Evolutionary conservation across 2,797 vertebrate species (phyloP), one percentile per base, ranked within the genome.

Genomic region (Acanthurus tractus): DNA sequence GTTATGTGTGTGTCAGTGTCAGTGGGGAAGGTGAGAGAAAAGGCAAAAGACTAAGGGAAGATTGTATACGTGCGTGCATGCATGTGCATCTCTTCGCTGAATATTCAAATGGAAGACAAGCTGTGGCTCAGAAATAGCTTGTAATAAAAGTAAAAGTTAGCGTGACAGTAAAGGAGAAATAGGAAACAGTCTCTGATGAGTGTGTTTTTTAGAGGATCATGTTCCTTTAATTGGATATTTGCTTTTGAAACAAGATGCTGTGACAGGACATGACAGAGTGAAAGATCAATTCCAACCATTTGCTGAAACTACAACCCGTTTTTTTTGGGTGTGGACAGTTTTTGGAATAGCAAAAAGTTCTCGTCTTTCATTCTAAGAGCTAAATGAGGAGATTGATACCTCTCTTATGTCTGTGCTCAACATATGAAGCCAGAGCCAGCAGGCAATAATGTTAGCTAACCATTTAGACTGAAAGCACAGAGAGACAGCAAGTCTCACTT

Each of bases 1-100:
- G 74, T 77, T 63, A 14, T 66, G 22, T 78, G 44, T 73, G 56
- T 83, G 80, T 79, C 50, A 38, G 36, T 76, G 57, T 70, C 82
- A 38, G 29, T 34, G 63, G 69, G 46, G 56, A 82, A 87, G 67
- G 79, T 81, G 70, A 86, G 49, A 65, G 58, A 80, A 72, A 86
- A 85, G 72, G 56, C 42, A 13, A 69, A 76, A 23, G 54, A 79
- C 65, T 74, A 34, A 29, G 13, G 57, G 45, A 55, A 45, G 46
- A 70, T n/a, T 50, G 45, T 15, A 42, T 70, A 18, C 62, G 25
- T 20, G 34, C 22, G 2, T 22, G 44, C 38, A 8, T 55, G 8
- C 15, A 9, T 46, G 48, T 67, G 68, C 2, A 2, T 34, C 6
- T 48, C 34, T 76, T 50, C 62, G 59, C 44, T 83, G n/a, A 76